Evolutionary conservation across 2,888 invertebrate genomes (phyloP).

Genomic region (Drosophila birchii): DNA sequence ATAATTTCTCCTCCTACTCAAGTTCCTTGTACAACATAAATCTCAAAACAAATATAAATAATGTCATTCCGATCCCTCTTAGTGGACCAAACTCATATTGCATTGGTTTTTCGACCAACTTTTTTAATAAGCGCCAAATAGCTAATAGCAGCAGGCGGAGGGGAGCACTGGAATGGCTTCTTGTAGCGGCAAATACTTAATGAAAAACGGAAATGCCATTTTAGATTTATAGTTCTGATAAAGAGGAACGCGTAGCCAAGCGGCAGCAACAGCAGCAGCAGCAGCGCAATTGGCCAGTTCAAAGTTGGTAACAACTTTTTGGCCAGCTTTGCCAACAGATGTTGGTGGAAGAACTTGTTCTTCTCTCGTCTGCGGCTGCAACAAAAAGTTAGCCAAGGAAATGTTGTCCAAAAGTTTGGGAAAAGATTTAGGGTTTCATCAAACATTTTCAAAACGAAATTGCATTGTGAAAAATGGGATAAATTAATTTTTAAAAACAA

Average conservation of each 20-base stretch:
- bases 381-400: conserved; percentile 20
- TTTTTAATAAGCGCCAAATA: conserved; percentile 66
- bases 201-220: conserved; percentile 76
- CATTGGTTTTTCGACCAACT: conserved; percentile 50
- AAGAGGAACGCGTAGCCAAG: conserved; percentile 30
- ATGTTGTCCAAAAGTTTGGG: conserved; percentile 21
- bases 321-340: conserved; percentile 35
- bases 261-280: conserved; percentile 1
- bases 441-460: neutral
- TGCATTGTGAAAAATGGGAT: neutral
- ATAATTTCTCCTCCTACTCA: conserved; percentile 1
- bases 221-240: conserved; percentile 73
- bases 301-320: conserved; percentile 47
- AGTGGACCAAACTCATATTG: conserved; percentile 36
- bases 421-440: conserved; percentile 29
- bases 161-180: conserved; percentile 34
- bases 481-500: neutral
- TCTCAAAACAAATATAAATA: conserved; percentile 67
- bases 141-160: conserved; percentile 9
- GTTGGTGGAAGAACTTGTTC: conserved; percentile 42
- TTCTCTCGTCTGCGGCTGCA: conserved; percentile 1
- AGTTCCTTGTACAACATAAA: conserved; percentile 55
- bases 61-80: conserved; percentile 39
- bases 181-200: conserved; percentile 69
- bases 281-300: conserved; percentile 41